Evolutionary conservation across 2,797 vertebrate species (phyloP), one percentile per base, ranked within the genome.

Genomic region (Clarias platycephalus): DNA sequence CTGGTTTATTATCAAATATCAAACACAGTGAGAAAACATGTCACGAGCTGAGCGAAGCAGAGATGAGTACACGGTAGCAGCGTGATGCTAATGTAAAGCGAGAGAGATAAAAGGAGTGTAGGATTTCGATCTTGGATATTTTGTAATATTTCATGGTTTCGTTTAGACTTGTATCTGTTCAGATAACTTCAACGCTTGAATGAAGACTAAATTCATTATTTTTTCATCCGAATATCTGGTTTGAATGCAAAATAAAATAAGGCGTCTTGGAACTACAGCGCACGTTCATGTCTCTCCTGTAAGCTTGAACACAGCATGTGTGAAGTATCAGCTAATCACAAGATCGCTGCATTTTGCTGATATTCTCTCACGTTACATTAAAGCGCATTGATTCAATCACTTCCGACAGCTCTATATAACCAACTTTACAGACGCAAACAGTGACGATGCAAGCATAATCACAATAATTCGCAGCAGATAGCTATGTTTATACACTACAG

Each of bases 1-100:
- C 86, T 89, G 86, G 87, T 91, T 91, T 91, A 91, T 91, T 91
- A 91, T 91, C 90, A 91, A 87, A 87, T 87, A 87, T 85, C 86
- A 81, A 91, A 91, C 88, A 91, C 89, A 89, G 89, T 91, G 89
- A 79, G 86, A 90, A 90, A 87, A 88, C 87, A 89, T 88, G 78
- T 89, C 85, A 88, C 81, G 85, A 83, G 86, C 83, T 84, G 83
- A 82, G 84, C 84, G 70, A 87, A 74, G 83, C 64, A 76, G 84
- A 80, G 71, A 60, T 86, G 74, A 86, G 60, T 78, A 86, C 57
- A 85, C 81, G 74, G 66, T 79, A 84, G 85, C 80, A 86, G 84
- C 68, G 82, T 57, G 28, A 74, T 67, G 31, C 63, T 44, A 76
- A 82, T 70, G 80, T 78, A 58, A 76, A 24, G 37, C 58, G 37